Conservation (phyloP, 2,888 invertebrate genomes). For the Euproctis similis region DNA sequence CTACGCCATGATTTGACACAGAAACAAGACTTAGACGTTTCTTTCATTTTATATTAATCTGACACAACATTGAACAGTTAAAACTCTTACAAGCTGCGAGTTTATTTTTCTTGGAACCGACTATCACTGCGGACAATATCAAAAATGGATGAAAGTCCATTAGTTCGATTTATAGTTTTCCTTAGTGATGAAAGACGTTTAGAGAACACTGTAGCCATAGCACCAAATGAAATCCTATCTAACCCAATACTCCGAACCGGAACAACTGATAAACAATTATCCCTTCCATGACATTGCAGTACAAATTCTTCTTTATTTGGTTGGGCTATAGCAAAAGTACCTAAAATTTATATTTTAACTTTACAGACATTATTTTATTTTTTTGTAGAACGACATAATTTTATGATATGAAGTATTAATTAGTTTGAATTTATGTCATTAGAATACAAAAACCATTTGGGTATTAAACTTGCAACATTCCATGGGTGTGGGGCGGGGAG, state of each 20-base stretch:
- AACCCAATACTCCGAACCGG: slow-evolving; percentile 11
- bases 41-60: too few species aligned
- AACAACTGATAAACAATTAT: slow-evolving; percentile 9
- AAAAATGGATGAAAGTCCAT: too few species aligned
- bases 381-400: slow-evolving; percentile 6
- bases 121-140: too few species aligned
- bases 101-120: too few species aligned
- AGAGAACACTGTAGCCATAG: too few species aligned
- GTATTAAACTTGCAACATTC: slow-evolving; percentile 46
- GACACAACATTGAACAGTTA: too few species aligned
- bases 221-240: too few species aligned
- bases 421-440: not conserved
- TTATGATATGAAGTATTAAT: slow-evolving; percentile 2
- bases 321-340: slow-evolving; percentile 27
- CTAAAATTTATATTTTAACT: slow-evolving; percentile 14
- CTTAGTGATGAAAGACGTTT: too few species aligned
- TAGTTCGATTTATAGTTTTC: too few species aligned
- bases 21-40: too few species aligned
- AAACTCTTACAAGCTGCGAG: too few species aligned
- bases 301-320: slow-evolving; percentile 19
- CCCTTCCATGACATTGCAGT: not conserved
- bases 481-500: slow-evolving; percentile 58
- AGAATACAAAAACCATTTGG: slow-evolving; percentile 5
- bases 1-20: too few species aligned
- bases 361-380: not conserved